phyloP scores from a whole-genome alignment of 2,113 vertebrate genomes.

The Callospermophilus lateralis region DNA sequence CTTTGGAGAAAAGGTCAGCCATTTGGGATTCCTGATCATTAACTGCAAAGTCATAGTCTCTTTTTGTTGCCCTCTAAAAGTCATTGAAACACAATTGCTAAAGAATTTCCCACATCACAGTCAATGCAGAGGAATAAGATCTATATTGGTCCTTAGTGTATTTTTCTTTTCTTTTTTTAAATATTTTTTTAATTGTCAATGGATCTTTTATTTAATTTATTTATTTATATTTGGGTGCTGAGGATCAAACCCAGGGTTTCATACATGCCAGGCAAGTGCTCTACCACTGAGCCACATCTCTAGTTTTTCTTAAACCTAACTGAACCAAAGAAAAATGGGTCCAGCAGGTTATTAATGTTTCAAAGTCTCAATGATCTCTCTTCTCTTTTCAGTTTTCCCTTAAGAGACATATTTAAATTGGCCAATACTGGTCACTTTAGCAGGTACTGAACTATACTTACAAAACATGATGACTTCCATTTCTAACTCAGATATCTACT shows the following conservation, averaged over 20 bases:
- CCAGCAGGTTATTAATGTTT: not conserved
- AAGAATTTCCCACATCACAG: not conserved
- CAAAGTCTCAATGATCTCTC: not conserved
- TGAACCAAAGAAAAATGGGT: not conserved
- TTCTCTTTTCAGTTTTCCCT: not conserved
- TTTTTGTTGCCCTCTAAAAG: not conserved
- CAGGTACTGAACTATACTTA: not conserved
- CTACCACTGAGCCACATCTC: too few relatives aligned
- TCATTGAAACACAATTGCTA: not conserved
- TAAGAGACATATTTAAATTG: not conserved
- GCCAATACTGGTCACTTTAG: not conserved
- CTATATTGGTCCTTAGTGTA: not conserved
- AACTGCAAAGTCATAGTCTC: not conserved
- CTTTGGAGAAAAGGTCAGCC: not conserved
- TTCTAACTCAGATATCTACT: conserved; percentile 45
- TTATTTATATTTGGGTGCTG: too few relatives aligned
- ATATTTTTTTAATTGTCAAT: too few relatives aligned
- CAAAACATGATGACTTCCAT: not conserved
- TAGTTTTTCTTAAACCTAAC: conserved; percentile 26
- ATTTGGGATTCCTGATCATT: not conserved
- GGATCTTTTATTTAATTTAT: too few relatives aligned
- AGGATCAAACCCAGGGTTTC: too few relatives aligned
- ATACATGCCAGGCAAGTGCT: too few relatives aligned
- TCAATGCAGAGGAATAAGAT: not conserved
- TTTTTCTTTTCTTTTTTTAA: not conserved